Evolutionary conservation across 2,797 vertebrate species (phyloP).

Genomic region (Ambastaia sidthimunki): DNA sequence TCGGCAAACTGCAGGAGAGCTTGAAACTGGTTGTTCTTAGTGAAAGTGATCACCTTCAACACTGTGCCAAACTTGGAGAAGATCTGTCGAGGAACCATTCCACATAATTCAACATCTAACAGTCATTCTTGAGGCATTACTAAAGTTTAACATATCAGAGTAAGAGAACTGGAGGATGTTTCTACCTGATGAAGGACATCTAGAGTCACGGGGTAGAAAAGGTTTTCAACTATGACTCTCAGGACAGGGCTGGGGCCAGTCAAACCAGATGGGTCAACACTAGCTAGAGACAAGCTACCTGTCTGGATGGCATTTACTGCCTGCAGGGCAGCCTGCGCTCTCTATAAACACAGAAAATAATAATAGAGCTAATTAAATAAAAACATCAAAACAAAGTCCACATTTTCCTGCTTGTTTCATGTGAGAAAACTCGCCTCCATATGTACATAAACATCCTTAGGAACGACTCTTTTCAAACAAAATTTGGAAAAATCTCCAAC

Average conservation of each 20-base stretch:
- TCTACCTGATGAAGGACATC: conserved; percentile 94
- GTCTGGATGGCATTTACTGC: conserved; percentile 86
- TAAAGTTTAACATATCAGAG: neutral
- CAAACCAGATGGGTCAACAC: conserved; percentile 74
- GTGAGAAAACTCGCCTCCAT: neutral
- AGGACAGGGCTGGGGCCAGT: conserved; percentile 86
- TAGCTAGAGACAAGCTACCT: conserved; percentile 76
- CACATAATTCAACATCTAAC: conserved; percentile 2
- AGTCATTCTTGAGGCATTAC: neutral
- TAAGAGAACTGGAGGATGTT: neutral
- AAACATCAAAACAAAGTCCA: no score
- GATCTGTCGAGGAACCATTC: conserved; percentile 77
- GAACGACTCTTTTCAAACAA: neutral
- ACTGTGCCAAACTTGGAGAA: conserved; percentile 96
- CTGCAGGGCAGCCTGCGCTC: conserved; percentile 92
- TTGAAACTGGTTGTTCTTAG: conserved; percentile 97
- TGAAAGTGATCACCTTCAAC: conserved; percentile 95
- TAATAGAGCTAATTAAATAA: neutral
- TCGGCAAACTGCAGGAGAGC: conserved; percentile 91
- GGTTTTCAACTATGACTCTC: conserved; percentile 94
- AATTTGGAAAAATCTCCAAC: neutral
- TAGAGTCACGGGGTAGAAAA: conserved; percentile 92
- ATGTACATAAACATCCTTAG: neutral
- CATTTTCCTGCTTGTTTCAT: neutral
- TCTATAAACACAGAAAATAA: conserved; percentile 70